Evolutionary conservation across 2,797 vertebrate species (phyloP), one percentile per base, ranked within the genome.

Genomic region (Coregonus sp.): DNA sequence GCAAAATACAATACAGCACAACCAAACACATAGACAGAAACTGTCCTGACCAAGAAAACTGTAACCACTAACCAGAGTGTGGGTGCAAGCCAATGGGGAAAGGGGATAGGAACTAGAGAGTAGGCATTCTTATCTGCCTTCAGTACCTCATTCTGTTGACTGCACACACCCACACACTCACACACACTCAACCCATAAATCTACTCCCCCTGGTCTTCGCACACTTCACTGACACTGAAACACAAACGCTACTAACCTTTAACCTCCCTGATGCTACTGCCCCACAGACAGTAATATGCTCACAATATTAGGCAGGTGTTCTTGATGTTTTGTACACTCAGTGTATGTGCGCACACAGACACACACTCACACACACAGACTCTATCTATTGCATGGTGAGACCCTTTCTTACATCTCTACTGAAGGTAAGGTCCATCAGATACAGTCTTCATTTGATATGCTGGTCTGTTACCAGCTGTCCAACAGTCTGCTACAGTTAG

Each of bases 141-240:
- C 12, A 33, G 15, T 25, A 63, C 5, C 61, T 29, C 11, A 66
- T 29, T 47, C 11, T 56, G 5, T 67, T 56, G 33, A 50, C 4
- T 35, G 40, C 18, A 54, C 25, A 78, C 70, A 72, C 68, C 82
- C 81, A 81, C 81, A 80, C 85, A 82, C 80, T 59, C 74, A 79
- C 84, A 85, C 82, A 83, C 56, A 68, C 77, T 70, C 66, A 70
- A 71, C 70, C 81, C 78, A 81, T 86, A 85, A 85, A 78, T 63
- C 80, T 84, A 73, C 83, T 82, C 79, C 70, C 80, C 77, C 79
- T 80, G 78, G 76, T 83, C 82, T 82, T 63, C 61, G 78, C 33
- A 73, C 86, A 82, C 90, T 88, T 88, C 86, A 87, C 83, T 91
- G 91, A 90, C 90, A 91, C 87, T 86, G 88, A 91, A 92, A 92